Evolutionary conservation across 2,113 vertebrate species (phyloP).

Genomic region (Cranoglanis bouderius): DNA sequence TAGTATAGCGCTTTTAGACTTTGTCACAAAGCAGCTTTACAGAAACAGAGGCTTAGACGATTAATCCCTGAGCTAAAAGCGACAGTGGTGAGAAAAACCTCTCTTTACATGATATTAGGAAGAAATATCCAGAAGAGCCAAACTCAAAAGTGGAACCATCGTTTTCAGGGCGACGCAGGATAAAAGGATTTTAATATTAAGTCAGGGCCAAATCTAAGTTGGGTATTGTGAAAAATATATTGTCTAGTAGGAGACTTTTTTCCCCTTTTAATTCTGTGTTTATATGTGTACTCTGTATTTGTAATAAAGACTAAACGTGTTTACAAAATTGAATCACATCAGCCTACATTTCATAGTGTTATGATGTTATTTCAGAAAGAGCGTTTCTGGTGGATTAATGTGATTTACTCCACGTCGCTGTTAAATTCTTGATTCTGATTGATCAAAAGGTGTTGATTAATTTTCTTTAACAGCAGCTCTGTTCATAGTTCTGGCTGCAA

Average conservation of each 20-base stretch:
- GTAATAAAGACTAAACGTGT: background rate
- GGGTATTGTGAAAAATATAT: background rate
- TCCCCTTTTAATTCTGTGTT: background rate
- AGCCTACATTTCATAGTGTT: background rate
- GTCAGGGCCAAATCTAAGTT: too few relatives aligned
- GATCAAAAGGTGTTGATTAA: background rate
- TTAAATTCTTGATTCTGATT: background rate
- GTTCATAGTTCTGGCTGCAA: background rate
- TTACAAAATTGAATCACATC: background rate
- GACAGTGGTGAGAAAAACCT: background rate
- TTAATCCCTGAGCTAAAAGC: background rate
- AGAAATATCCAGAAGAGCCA: background rate
- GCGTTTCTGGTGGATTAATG: background rate
- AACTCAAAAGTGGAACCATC: background rate
- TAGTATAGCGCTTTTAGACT: background rate
- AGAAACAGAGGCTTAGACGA: background rate
- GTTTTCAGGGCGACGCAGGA: background rate
- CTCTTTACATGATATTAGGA: background rate
- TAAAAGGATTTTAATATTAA: slow-evolving; percentile 3
- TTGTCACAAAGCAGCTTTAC: slow-evolving; percentile 2
- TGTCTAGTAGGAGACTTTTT: background rate
- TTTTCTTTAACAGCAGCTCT: background rate
- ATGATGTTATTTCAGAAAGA: background rate
- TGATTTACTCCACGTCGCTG: background rate
- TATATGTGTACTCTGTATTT: background rate